Base-by-base conservation (phyloP, 2,888 invertebrate genomes). In the Abrostola triplasia region DNA sequence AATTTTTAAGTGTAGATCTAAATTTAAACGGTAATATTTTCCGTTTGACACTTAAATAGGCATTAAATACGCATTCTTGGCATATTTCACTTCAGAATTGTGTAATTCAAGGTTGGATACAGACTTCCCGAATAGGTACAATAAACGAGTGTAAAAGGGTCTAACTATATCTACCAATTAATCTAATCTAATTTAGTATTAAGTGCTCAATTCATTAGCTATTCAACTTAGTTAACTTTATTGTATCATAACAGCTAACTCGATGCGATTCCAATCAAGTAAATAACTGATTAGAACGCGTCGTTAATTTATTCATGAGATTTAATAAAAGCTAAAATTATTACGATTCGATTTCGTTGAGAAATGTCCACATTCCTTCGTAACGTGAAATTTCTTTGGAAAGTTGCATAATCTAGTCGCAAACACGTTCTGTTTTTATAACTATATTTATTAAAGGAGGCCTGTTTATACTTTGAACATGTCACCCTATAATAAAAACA, bases 221-320 rank as follows among this genome's bases (percentile, higher is more conserved):
- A 48, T 59, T 57, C 40, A 11, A 67, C n/a, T 59, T 64, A 69
- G 66, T 74, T 59, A 59, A 64, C 36, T 56, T 55, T 58, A 79
- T 64, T 61, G 48, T 61, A 48, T 59, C 50, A 40, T 65, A 66
- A 69, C 40, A 64, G 58, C 36, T 10, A 66, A 52, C 48, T 64
- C 51, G 63, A 75, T 80, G 67, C 69, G 59, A 59, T 51, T 49
- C 37, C 67, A 69, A 74, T 78, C 66, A 74, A 78, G 66, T 64
- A 64, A 57, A 49, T 66, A 78, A 71, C 62, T 66, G 65, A 75
- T 71, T 70, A 65, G 35, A 67, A 67, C 69, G 63, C 51, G 12
- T 59, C 42, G 61, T 69, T 80, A 74, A 71, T 80, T 57, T 78
- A 78, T 78, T 77, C 79, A 78, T 70, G 76, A 73, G 58, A 48